These are phyloP conservation scores for Octopus bimaculoides DNA, from an alignment of 1,140 invertebrate genomes.

Conservation along the genomic window DNA sequence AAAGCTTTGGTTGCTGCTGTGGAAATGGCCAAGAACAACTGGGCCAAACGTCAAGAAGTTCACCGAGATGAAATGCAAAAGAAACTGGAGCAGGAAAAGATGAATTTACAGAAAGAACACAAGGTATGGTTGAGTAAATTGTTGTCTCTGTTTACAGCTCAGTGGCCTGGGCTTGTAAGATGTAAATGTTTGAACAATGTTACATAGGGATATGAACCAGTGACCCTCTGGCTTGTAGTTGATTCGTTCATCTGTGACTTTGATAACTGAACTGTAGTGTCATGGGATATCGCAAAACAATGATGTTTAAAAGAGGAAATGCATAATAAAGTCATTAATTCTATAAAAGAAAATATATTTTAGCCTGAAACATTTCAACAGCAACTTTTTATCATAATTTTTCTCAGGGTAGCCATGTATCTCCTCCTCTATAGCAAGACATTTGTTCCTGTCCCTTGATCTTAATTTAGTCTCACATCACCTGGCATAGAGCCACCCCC, in stretches of 20 bases:
- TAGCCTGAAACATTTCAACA: too few relatives aligned
- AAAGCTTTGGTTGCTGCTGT: background rate
- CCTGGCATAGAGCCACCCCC: too few relatives aligned
- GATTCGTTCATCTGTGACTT: background rate
- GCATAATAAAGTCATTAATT: too few relatives aligned
- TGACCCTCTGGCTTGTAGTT: background rate
- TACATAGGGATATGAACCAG: background rate
- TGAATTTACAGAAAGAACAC: background rate
- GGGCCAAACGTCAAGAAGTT: background rate
- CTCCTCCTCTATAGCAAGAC: too few relatives aligned
- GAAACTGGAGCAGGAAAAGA: background rate
- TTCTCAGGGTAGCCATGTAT: too few relatives aligned
- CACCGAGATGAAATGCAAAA: background rate
- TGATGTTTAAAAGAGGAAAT: background rate
- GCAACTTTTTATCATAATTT: too few relatives aligned
- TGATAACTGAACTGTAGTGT: background rate
- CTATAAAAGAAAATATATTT: too few relatives aligned
- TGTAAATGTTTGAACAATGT: background rate
- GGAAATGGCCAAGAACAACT: background rate
- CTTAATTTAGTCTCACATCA: too few relatives aligned
- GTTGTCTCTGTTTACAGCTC: too few relatives aligned
- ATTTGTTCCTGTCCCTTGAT: too few relatives aligned
- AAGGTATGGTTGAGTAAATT: background rate
- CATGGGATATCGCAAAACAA: background rate
- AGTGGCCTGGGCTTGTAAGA: background rate